These are phyloP conservation scores for Hoplostethus atlanticus DNA, from an alignment of 2,797 vertebrate genomes.

Conservation along the genomic window DNA sequence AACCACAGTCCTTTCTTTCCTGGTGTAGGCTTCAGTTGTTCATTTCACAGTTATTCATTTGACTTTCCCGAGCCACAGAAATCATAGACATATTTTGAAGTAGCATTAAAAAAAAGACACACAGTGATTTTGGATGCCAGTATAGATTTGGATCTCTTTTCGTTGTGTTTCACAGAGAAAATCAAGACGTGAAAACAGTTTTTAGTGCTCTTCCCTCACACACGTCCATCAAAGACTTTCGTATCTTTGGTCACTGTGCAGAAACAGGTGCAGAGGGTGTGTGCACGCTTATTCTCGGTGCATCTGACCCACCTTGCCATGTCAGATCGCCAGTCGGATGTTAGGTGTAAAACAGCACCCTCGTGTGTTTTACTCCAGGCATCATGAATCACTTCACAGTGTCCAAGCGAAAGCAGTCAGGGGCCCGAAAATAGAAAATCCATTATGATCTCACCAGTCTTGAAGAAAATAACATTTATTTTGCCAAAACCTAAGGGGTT, in stretches of 20 bases:
- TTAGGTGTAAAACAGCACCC: conserved; percentile 68
- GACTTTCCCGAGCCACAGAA: too few species aligned
- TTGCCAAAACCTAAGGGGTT: conserved; percentile 62
- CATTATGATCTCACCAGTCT: conserved; percentile 67
- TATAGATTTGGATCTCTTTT: too few species aligned
- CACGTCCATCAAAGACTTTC: background rate
- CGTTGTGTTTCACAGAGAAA: background rate
- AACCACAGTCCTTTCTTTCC: conserved; percentile 9
- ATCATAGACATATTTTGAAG: too few species aligned
- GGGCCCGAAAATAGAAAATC: conserved; percentile 62
- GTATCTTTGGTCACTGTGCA: background rate
- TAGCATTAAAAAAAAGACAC: too few species aligned
- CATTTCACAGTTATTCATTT: too few species aligned
- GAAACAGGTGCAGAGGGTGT: conserved; percentile 51
- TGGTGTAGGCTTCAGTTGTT: too few species aligned
- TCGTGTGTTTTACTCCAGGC: conserved; percentile 49
- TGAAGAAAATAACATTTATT: conserved; percentile 45
- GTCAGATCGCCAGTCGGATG: background rate
- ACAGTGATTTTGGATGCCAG: too few species aligned
- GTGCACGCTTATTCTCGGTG: background rate
- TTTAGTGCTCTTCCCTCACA: background rate
- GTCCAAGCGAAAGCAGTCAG: conserved; percentile 36
- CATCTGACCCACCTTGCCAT: conserved; percentile 20
- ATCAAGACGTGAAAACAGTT: background rate
- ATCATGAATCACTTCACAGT: background rate